These are phyloP conservation scores for Plagodis dolabraria DNA, from an alignment of 2,888 invertebrate species.

Conservation along the genomic window DNA sequence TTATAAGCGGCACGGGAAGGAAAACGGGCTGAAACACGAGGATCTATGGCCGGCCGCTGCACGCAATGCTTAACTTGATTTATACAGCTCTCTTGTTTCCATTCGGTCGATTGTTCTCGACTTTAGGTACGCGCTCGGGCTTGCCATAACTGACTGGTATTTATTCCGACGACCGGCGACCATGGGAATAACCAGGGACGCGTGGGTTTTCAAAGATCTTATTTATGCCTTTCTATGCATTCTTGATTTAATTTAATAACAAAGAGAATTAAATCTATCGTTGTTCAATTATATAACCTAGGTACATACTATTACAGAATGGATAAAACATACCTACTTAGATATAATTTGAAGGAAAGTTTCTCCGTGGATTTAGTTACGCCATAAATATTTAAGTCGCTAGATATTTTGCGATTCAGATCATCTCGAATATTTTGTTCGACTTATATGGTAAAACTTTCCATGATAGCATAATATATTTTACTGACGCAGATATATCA, in stretches of 20 bases:
- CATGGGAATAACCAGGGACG: conserved; percentile 65
- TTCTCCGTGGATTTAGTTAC: too few relatives aligned
- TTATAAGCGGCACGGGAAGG: conserved; percentile 75
- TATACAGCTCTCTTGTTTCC: conserved; percentile 81
- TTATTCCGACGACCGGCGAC: conserved; percentile 71
- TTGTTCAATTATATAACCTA: too few relatives aligned
- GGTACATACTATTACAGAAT: too few relatives aligned
- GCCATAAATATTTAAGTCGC: background rate
- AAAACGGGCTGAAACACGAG: conserved; percentile 73
- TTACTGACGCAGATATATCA: conserved; percentile 64
- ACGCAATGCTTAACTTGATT: conserved; percentile 82
- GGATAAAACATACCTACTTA: too few relatives aligned
- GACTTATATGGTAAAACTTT: conserved; percentile 33
- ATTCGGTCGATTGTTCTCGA: conserved; percentile 75
- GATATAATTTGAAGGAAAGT: too few relatives aligned
- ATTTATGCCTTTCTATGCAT: conserved; percentile 61
- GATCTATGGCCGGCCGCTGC: conserved; percentile 77
- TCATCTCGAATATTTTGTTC: conserved; percentile 27
- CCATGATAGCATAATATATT: conserved; percentile 39
- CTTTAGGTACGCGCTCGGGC: conserved; percentile 63
- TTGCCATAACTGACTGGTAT: conserved; percentile 50
- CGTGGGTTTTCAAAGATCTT: conserved; percentile 64
- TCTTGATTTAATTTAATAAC: conserved; percentile 56
- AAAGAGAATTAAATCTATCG: conserved; percentile 1
- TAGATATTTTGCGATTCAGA: conserved; percentile 15